phyloP scores from a whole-genome alignment of 2,113 vertebrate genomes.

The Pontoporia blainvillei region DNA sequence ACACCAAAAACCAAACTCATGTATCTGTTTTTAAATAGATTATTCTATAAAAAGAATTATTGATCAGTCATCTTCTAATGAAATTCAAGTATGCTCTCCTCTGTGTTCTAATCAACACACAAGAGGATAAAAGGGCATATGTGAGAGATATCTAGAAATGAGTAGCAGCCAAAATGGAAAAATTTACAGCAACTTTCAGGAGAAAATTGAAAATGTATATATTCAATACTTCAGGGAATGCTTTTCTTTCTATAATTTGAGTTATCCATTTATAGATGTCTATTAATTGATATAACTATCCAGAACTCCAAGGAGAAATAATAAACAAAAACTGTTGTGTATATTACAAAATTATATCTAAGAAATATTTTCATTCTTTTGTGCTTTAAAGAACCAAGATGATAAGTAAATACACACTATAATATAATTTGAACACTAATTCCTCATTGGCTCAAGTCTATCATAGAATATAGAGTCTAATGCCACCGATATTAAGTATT shows the following conservation, averaged over 20 bases:
- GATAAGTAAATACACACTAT: background rate
- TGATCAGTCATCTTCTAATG: background rate
- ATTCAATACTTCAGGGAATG: background rate
- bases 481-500: background rate
- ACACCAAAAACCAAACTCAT: background rate
- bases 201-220: background rate
- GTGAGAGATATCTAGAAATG: background rate
- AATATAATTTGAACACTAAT: background rate
- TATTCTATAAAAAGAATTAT: background rate
- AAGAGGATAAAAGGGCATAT: background rate
- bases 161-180: background rate
- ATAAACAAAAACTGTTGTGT: background rate
- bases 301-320: background rate
- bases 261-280: background rate
- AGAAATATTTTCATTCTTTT: background rate
- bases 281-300: background rate
- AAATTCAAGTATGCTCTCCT: background rate
- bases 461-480: background rate
- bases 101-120: background rate
- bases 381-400: background rate
- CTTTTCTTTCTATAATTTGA: background rate
- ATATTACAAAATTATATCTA: background rate
- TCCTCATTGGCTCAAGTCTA: background rate
- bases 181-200: background rate
- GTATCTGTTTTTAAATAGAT: background rate